Base-by-base conservation (phyloP, 2,113 vertebrate genomes). In the Brachyistius frenatus region DNA sequence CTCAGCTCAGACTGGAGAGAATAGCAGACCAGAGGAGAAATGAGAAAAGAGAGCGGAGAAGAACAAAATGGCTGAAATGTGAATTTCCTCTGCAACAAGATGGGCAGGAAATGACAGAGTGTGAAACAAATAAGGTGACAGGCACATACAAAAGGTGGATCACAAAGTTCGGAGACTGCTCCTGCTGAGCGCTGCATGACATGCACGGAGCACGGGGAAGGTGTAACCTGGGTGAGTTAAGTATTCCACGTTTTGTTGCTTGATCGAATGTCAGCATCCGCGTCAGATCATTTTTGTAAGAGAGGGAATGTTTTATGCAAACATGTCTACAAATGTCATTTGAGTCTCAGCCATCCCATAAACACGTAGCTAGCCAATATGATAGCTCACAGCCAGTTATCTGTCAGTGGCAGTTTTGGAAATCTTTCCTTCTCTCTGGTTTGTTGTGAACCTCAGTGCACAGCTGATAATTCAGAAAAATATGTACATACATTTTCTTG, bases 1-100 rank as follows among this genome's bases (percentile, higher is more conserved):
- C 71, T 83, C 80, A 68, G 73, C 70, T 70, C n/a, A 14, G 76
- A 77, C 63, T 65, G 39, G 66, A 74, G 67, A 50, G 76, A 71
- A 76, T 64, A 46, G 73, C 16, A 41, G 67, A 71, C 14, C 41
- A 49, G 55, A 69, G 49, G 37, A 72, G 63, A 76, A 73, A 84
- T 65, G 54, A 76, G 81, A 81, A 46, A 54, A 41, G 49, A 52
- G 36, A 52, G 55, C 46, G 47, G 30, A 50, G 61, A 41, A 46
- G 68, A 53, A 55, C 33, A 62, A 80, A 80, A 68, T 57, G 49
- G 73, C 76, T 80, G 64, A 77, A 69, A 69, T 73, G 58, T 30
- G 30, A 32, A 65, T 39, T 76, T 16, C 14, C 67, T 76, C 36
- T 76, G 66, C 46, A 35, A 77, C 47, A 55, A 68, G 57, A 66